Evolutionary conservation across 1,140 invertebrate species (phyloP).

Genomic region (Akabosia matsudoensis): DNA sequence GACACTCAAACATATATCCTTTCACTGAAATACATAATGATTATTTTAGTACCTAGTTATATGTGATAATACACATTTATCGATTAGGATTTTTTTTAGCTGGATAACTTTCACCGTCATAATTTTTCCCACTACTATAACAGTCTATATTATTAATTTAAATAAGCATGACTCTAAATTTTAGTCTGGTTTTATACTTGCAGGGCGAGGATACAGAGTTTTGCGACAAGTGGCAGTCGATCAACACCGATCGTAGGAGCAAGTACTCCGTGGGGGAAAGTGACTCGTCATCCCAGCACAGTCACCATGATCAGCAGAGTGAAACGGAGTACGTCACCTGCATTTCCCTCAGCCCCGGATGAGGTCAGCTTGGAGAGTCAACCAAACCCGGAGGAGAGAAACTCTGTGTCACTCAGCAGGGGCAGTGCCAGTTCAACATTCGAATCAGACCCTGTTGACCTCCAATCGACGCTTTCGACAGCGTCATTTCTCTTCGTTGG

Average conservation of each 20-base stretch:
- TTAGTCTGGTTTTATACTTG: background rate
- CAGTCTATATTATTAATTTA: background rate
- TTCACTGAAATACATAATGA: too few relatives aligned
- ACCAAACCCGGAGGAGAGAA: background rate
- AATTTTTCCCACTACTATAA: too few relatives aligned
- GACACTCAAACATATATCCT: too few relatives aligned
- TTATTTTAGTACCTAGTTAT: too few relatives aligned
- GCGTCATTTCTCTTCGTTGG: conserved; percentile 1
- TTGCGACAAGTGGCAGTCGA: background rate
- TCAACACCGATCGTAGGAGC: background rate
- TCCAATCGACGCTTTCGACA: background rate
- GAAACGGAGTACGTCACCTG: background rate
- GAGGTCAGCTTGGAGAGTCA: background rate
- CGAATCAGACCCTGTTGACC: background rate
- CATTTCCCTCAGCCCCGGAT: background rate
- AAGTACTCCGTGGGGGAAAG: background rate
- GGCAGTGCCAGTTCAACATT: conserved; percentile 3
- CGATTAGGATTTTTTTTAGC: too few relatives aligned
- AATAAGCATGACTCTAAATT: background rate
- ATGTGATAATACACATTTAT: too few relatives aligned
- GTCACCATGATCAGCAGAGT: background rate
- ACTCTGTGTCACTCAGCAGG: background rate
- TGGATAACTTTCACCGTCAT: too few relatives aligned
- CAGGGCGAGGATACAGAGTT: conserved; percentile 15
- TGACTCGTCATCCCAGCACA: background rate